Base-by-base conservation (phyloP, 1,140 invertebrate species). In the Pectinophora gossypiella region DNA sequence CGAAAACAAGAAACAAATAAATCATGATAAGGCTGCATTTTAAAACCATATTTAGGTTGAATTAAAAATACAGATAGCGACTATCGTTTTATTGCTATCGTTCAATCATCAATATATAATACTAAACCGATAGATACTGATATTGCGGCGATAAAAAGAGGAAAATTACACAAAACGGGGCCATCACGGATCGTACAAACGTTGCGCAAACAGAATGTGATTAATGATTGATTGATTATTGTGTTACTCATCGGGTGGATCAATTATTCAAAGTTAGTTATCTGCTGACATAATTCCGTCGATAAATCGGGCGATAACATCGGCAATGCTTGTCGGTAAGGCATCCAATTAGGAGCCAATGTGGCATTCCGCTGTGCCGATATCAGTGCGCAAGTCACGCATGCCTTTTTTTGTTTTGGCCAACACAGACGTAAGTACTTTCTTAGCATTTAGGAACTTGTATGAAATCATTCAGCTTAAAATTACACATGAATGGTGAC, bases 241-340 rank as follows among this genome's bases (percentile, higher is more conserved):
- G 16, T 56, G 63, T 56, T 56, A 72, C 47, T 64, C 66, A 67
- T 64, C 58, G 23, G 35, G 44, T 50, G 57, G 59, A 70, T 68
- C 75, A 75, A 78, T 84, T 84, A 81, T 81, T 74, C 68, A 74
- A 59, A 68, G 51, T 64, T 60, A 54, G 49, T 62, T 80, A 80
- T 76, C 75, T 54, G 48, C 56, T 71, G 73, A 80, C 72, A 77
- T 79, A 68, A 84, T 78, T 72, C 62, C 19, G 55, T 45, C 35
- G 59, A 64, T 69, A 72, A 54, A 59, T 52, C 48, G 23, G 19
- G 47, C 45, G 59, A 59, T 59, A 50, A 44, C 38, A 54, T 44
- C 42, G 48, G 2, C 19, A 32, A 15, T 15, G 36, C 12, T 40
- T 40, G 49, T 45, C 32, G 57, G 36, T 36, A 40, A 40, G 27